Base-by-base conservation (phyloP, 2,797 vertebrate species). In the Sebastes kiyomatsui region DNA sequence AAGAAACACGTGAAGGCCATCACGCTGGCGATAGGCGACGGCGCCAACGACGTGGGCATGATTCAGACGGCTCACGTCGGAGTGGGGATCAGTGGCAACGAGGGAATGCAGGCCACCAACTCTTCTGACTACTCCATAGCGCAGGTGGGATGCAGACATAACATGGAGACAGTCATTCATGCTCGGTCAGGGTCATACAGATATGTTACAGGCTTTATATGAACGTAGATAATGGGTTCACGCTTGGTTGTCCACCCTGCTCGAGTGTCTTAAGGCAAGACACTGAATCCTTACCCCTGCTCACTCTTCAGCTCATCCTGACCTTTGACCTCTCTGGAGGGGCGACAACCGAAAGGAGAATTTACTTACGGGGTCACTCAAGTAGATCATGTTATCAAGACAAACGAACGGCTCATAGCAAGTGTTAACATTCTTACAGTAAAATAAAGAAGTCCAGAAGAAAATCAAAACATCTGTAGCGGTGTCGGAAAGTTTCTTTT, bases 61-160 rank as follows among this genome's bases (percentile, higher is more conserved):
- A 99, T 99, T 92, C 98, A 99, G 95, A 99, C 98, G 0, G 98
- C 98, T 65, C 98, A 99, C 0, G 98, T 99, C 4, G 98, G 98
- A 14, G 98, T 99, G 56, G 98, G 98, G 54, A 99, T 99, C 95
- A 99, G 97, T 4, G 98, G 98, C 80, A 99, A 99, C 3, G 98
- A 99, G 93, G 98, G 98, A 94, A 98, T 99, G 98, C 98, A 99
- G 94, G 98, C 98, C 78, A 98, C 97, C 84, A 99, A 99, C 95
- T 99, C 97, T 71, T 99, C 98, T 0, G 98, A 99, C 91, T 99
- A 99, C 79, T 97, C 98, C 80, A 99, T 99, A 23, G 98, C 98
- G 46, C 98, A 99, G 98, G 99, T 99, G 90, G 66, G 86, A 54
- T 5, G 35, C 56, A 71, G 59, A 9, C 1, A 11, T 3, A 7